These are phyloP conservation scores for Rhizomys pruinosus DNA, from an alignment of 2,113 vertebrate genomes.

Conservation along the genomic window DNA sequence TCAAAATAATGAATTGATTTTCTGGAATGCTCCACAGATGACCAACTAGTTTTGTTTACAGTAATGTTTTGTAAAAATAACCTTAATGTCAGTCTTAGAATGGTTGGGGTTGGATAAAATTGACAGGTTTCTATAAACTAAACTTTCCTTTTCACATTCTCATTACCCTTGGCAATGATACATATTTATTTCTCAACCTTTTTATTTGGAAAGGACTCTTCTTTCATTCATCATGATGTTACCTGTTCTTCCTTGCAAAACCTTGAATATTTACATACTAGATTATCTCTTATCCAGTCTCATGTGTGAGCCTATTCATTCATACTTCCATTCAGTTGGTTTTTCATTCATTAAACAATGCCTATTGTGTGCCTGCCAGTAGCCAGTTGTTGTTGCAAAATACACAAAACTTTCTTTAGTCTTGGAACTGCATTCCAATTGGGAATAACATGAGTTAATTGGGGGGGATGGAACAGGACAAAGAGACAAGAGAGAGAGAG, in stretches of 20 bases:
- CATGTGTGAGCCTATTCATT: background rate
- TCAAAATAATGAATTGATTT: conserved; percentile 18
- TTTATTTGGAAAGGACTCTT: background rate
- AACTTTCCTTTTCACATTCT: background rate
- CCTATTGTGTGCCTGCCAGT: background rate
- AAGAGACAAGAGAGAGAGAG: background rate
- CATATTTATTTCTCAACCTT: background rate
- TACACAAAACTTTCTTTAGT: background rate
- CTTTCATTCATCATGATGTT: background rate
- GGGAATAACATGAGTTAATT: too few relatives aligned
- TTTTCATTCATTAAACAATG: background rate
- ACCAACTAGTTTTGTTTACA: background rate
- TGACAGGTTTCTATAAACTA: conserved; percentile 26
- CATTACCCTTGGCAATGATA: background rate
- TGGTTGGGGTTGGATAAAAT: background rate
- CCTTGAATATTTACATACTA: background rate
- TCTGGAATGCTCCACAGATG: background rate
- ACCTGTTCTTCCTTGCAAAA: background rate
- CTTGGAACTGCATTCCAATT: background rate
- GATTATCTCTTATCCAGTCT: background rate
- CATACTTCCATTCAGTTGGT: background rate
- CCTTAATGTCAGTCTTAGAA: background rate
- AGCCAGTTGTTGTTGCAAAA: background rate
- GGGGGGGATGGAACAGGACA: too few relatives aligned
- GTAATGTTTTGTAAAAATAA: background rate